Evolutionary conservation across 2,888 invertebrate species (phyloP).

Genomic region (Calameuta pallipes): DNA sequence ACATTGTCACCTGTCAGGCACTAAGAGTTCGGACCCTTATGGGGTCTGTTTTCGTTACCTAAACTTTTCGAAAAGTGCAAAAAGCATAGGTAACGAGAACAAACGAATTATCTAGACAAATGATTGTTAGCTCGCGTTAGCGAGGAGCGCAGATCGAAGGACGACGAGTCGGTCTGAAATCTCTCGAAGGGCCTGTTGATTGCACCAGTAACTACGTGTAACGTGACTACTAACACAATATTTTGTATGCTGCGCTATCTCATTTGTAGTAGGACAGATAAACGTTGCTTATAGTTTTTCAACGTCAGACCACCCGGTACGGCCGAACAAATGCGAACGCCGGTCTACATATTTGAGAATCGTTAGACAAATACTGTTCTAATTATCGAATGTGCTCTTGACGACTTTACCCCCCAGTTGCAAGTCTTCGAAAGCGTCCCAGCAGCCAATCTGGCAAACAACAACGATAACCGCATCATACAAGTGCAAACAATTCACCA

Average conservation of each 20-base stretch:
- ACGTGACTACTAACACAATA: neutral
- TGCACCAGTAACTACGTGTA: neutral
- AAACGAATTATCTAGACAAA: neutral
- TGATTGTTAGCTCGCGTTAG: neutral
- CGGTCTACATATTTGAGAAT: neutral
- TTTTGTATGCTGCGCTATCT: neutral
- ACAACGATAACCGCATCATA: conserved; percentile 33
- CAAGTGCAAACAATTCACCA: conserved; percentile 46
- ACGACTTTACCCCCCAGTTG: conserved; percentile 2
- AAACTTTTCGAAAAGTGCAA: too few relatives aligned
- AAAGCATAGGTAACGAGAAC: too few relatives aligned
- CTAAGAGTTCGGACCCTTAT: neutral
- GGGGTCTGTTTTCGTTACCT: too few relatives aligned
- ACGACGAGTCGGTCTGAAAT: neutral
- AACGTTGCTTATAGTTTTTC: neutral
- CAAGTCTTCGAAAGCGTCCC: neutral
- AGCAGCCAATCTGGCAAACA: conserved; percentile 28
- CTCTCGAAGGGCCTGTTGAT: neutral
- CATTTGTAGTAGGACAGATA: neutral
- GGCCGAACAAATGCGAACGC: neutral
- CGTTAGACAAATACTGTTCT: neutral
- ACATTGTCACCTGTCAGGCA: too few relatives aligned
- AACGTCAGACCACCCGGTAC: neutral
- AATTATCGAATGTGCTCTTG: neutral
- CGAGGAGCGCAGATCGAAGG: too few relatives aligned